Evolutionary conservation across 2,888 invertebrate genomes (phyloP).

Genomic region (Perizoma affinitatum): DNA sequence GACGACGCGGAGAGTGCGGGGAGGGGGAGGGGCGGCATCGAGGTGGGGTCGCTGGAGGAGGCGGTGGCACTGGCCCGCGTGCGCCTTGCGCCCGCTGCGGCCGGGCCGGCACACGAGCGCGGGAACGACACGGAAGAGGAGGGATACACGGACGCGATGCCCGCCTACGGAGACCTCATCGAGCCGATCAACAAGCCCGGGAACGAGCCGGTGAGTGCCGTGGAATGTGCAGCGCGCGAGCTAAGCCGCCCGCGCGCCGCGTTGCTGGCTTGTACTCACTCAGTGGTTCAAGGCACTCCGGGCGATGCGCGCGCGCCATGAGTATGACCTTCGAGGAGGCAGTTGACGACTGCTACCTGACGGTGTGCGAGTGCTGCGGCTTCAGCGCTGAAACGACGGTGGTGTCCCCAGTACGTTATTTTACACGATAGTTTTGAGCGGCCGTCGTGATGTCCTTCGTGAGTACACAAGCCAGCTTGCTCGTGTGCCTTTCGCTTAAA

Average conservation of each 20-base stretch:
- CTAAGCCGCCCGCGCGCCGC: conserved; percentile 16
- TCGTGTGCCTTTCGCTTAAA: conserved; percentile 59
- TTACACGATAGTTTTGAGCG: conserved; percentile 78
- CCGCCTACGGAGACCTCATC: conserved; percentile 82
- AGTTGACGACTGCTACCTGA: conserved; percentile 76
- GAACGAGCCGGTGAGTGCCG: conserved; percentile 67
- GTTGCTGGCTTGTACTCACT: conserved; percentile 33
- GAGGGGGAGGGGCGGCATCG: conserved; percentile 37
- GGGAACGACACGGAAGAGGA: conserved; percentile 76
- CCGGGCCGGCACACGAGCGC: conserved; percentile 68
- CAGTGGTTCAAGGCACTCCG: conserved; percentile 68
- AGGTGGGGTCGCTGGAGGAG: conserved; percentile 81
- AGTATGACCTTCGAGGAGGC: conserved; percentile 81
- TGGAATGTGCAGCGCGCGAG: conserved; percentile 38
- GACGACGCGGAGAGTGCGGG: conserved; percentile 73
- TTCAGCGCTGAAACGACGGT: conserved; percentile 80
- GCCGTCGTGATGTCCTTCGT: conserved; percentile 76
- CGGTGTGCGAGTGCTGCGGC: conserved; percentile 83
- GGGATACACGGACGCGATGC: conserved; percentile 77
- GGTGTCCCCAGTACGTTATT: conserved; percentile 79
- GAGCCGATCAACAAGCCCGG: conserved; percentile 66
- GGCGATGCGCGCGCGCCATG: conserved; percentile 81
- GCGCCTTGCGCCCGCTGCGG: conserved; percentile 71
- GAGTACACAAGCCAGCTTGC: conserved; percentile 70
- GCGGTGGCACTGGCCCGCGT: conserved; percentile 78